These are phyloP conservation scores for Rhagoletis pomonella DNA, from an alignment of 1,140 invertebrate genomes.

Conservation along the genomic window DNA sequence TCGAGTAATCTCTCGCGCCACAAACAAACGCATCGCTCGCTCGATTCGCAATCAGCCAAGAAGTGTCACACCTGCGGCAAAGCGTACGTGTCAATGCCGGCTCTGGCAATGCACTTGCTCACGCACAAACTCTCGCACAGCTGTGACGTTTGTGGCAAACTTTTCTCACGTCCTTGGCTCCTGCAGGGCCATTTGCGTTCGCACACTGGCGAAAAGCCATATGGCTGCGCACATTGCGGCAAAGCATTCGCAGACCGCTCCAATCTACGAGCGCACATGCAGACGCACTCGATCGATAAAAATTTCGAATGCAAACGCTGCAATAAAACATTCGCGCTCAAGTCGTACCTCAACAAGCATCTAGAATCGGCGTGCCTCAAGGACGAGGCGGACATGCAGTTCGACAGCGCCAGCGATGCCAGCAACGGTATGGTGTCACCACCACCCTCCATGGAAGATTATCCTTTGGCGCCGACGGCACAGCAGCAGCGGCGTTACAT, in stretches of 20 bases:
- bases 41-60: slow-evolving; percentile 94
- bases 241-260: slow-evolving; percentile 83
- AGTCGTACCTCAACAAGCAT: slow-evolving; percentile 98
- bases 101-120: slow-evolving; percentile 96
- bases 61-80: slow-evolving; percentile 96
- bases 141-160: slow-evolving; percentile 94
- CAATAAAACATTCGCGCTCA: slow-evolving; percentile 95
- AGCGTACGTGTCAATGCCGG: slow-evolving; percentile 98
- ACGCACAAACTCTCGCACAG: slow-evolving; percentile 94
- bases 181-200: slow-evolving; percentile 87
- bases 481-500: slow-evolving; percentile 57
- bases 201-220: slow-evolving; percentile 82
- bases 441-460: slow-evolving; percentile 63
- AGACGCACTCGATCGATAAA: slow-evolving; percentile 93
- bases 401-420: slow-evolving; percentile 63
- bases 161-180: slow-evolving; percentile 94
- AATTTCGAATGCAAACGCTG: slow-evolving; percentile 93
- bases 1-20: slow-evolving; percentile 97
- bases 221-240: slow-evolving; percentile 79
- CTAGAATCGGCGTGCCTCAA: slow-evolving; percentile 90
- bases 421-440: slow-evolving; percentile 69
- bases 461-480: slow-evolving; percentile 37
- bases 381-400: slow-evolving; percentile 57
- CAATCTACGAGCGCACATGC: slow-evolving; percentile 94
- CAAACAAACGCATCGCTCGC: slow-evolving; percentile 96